Percentiles rank a stretch among this genome's conserved stretches.
phyloP scores from a whole-genome alignment of 2,888 invertebrate genomes.

The Neoitamus cyanurus region DNA sequence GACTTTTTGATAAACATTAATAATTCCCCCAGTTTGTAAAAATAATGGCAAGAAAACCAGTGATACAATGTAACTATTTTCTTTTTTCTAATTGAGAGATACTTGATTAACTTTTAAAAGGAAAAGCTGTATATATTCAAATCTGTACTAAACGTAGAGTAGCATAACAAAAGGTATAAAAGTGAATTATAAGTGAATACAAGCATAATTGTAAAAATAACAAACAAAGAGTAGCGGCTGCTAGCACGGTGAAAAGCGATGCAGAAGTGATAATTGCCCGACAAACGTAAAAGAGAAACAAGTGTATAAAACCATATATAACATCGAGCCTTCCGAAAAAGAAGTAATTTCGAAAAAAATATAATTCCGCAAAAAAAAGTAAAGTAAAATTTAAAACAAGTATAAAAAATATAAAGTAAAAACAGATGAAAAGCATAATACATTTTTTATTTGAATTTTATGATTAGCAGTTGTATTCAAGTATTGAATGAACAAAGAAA shows the following conservation, averaged over 20 bases:
- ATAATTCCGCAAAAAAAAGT: no score
- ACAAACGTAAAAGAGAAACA: not conserved
- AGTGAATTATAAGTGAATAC: not conserved
- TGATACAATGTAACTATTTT: constrained; percentile 20
- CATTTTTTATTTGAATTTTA: constrained; percentile 34
- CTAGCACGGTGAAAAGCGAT: not conserved
- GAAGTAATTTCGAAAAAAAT: no score
- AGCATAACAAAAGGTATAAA: constrained; percentile 4
- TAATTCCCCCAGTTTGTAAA: constrained; percentile 24
- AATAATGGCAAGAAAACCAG: constrained; percentile 27
- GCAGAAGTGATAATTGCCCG: not conserved
- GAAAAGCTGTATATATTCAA: constrained; percentile 35
- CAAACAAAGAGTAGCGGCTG: not conserved
- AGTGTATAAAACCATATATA: constrained; percentile 2
- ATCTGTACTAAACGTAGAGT: constrained; percentile 32
- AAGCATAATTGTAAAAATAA: constrained; percentile 28
- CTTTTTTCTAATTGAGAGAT: constrained; percentile 26
- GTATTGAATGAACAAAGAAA: not conserved
- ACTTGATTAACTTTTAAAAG: not conserved
- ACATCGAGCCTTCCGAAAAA: constrained; percentile 45
- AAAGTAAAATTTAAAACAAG: constrained; percentile 24
- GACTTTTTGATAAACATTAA: constrained; percentile 10
- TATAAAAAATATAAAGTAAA: constrained; percentile 25
- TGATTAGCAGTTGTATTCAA: constrained; percentile 16
- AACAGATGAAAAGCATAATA: not conserved